phyloP scores from a whole-genome alignment of 2,113 vertebrate genomes.

The Ictidomys tridecemlineatus region DNA sequence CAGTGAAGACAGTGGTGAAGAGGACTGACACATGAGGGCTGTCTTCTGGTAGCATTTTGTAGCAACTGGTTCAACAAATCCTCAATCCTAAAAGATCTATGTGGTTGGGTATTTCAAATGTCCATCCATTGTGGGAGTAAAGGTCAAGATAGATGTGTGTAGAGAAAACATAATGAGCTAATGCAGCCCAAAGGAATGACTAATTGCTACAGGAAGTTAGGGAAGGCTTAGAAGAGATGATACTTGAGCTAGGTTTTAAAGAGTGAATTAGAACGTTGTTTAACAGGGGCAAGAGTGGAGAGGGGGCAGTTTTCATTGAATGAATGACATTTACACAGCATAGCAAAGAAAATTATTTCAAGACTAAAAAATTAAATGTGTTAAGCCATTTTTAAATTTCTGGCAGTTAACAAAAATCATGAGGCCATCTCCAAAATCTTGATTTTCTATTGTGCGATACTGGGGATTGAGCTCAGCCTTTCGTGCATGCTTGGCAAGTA shows the following conservation, averaged over 20 bases:
- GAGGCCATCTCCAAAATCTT: constrained; percentile 8
- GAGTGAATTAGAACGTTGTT: constrained; percentile 2
- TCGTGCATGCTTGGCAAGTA: no score
- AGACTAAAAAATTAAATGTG: neutral
- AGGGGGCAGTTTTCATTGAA: neutral
- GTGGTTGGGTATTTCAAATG: neutral
- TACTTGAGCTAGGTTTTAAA: constrained; percentile 7
- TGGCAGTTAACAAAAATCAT: neutral
- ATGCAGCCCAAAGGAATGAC: constrained; percentile 1
- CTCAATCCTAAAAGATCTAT: neutral
- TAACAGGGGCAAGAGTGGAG: neutral
- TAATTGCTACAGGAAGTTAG: neutral
- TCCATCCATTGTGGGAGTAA: neutral
- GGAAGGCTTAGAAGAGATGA: constrained; percentile 5
- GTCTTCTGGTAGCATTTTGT: neutral
- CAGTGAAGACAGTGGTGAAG: constrained; percentile 11
- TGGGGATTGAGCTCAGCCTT: no score
- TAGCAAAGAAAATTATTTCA: neutral
- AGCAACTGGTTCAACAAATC: constrained; percentile 14
- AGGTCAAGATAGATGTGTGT: neutral
- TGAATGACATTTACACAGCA: constrained; percentile 27
- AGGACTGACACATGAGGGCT: neutral
- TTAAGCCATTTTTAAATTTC: neutral
- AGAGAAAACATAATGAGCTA: neutral
- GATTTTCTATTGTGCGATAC: neutral